Conservation (phyloP, 2,888 invertebrate genomes). For the Oscheius myriophilus region DNA sequence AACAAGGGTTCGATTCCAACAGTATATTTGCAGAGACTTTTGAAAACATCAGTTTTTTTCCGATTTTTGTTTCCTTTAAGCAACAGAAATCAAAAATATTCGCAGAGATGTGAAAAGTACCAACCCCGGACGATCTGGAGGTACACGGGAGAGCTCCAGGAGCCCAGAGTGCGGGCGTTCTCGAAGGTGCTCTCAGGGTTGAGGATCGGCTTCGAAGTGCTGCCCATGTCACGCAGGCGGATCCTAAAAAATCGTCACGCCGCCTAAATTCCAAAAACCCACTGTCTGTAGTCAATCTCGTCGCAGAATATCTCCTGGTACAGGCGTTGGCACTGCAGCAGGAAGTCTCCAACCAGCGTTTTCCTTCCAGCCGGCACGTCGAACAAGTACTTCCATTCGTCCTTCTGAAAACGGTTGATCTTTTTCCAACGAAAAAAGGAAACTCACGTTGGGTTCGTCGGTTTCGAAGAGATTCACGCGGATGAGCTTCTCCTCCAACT, state of each 20-base stretch:
- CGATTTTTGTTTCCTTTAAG: too few relatives aligned
- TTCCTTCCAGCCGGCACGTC: constrained; percentile 44
- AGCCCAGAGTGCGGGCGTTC: constrained; percentile 7
- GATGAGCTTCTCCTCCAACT: constrained; percentile 50
- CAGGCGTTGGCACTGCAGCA: constrained; percentile 47
- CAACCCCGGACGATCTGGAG: constrained; percentile 50
- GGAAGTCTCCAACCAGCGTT: constrained; percentile 46
- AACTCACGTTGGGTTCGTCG: constrained; percentile 32
- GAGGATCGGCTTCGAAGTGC: constrained; percentile 16
- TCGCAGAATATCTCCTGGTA: constrained; percentile 53
- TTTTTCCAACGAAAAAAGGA: neutral
- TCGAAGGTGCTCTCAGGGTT: constrained; percentile 37
- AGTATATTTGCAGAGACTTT: too few relatives aligned
- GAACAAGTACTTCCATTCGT: constrained; percentile 54
- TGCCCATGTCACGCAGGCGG: constrained; percentile 46
- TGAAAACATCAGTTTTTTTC: too few relatives aligned
- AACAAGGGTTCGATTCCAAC: too few relatives aligned
- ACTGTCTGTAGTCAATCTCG: constrained; percentile 44
- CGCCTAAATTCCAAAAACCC: constrained; percentile 6
- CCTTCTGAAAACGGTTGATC: constrained; percentile 29
- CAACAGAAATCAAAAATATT: too few relatives aligned
- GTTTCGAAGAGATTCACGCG: constrained; percentile 48
- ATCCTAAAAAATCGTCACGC: constrained; percentile 35
- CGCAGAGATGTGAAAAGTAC: too few relatives aligned
- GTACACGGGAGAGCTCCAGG: constrained; percentile 37